Evolutionary conservation across 2,888 invertebrate species (phyloP).

Genomic region (Hemithea aestivaria): DNA sequence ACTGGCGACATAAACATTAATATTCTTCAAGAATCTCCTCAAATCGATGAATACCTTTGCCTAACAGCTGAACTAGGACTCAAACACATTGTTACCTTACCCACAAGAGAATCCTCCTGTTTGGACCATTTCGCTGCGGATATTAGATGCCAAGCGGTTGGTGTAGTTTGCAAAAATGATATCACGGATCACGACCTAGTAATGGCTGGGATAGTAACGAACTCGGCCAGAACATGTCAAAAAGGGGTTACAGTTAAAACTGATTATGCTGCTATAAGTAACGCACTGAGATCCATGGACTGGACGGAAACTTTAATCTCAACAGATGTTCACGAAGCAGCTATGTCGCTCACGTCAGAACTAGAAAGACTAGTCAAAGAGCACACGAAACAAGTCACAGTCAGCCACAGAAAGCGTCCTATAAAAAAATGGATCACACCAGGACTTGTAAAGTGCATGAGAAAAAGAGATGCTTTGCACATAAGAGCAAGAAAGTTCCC

Average conservation of each 20-base stretch:
- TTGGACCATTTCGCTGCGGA: not conserved
- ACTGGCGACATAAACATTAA: not conserved
- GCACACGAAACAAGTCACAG: not conserved
- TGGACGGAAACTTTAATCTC: not conserved
- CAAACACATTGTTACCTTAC: not conserved
- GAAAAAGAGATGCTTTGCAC: not conserved
- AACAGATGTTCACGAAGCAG: not conserved
- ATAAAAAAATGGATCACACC: slow-evolving; percentile 1
- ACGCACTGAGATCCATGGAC: not conserved
- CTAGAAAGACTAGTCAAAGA: not conserved
- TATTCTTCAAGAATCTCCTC: not conserved
- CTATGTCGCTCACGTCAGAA: not conserved
- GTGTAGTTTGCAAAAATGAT: not conserved
- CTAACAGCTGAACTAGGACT: not conserved
- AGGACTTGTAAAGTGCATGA: not conserved
- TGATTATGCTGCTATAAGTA: not conserved
- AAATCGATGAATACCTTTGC: not conserved
- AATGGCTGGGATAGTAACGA: not conserved
- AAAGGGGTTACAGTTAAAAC: not conserved
- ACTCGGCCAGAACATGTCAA: not conserved
- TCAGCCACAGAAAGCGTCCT: not conserved
- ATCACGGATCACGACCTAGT: slow-evolving; percentile 1
- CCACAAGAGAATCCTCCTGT: not conserved
- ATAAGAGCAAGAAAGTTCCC: not conserved
- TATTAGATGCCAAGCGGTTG: not conserved